Evolutionary conservation across 2,888 invertebrate species (phyloP).

Genomic region (Parnassius mnemosyne): DNA sequence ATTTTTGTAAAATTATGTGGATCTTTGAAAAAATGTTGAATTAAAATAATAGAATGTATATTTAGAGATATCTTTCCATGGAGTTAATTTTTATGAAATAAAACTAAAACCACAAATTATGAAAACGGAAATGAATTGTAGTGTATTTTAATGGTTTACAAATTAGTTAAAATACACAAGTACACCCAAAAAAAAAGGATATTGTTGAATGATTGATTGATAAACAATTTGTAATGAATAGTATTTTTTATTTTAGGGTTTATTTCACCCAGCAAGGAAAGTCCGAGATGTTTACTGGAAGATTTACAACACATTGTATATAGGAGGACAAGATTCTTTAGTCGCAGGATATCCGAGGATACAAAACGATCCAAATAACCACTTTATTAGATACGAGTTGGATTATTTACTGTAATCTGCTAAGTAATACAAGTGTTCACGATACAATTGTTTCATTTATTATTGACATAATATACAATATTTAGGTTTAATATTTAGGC

Average conservation of each 20-base stretch:
- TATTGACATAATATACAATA: not conserved
- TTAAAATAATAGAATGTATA: too few species aligned
- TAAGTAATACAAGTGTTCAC: conserved; percentile 30
- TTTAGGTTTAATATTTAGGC: too few species aligned
- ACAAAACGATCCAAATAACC: conserved; percentile 96
- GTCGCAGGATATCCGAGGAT: conserved; percentile 99
- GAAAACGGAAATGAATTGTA: too few species aligned
- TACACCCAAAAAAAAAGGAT: too few species aligned
- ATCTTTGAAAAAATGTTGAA: too few species aligned
- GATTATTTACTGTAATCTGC: conserved; percentile 91
- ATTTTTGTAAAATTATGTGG: too few species aligned
- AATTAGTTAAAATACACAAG: too few species aligned
- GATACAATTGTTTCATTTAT: conserved; percentile 31
- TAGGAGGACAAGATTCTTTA: conserved; percentile 98
- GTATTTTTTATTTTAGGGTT: conserved; percentile 81
- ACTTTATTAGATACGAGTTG: conserved; percentile 94
- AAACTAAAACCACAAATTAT: too few species aligned
- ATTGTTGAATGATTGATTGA: too few species aligned
- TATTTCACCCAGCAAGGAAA: conserved; percentile 99
- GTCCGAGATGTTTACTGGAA: conserved; percentile 99
- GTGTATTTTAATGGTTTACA: too few species aligned
- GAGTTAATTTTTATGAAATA: too few species aligned
- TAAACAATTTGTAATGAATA: conserved; percentile 1
- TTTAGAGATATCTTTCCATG: too few species aligned
- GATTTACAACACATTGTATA: conserved; percentile 99